Percentiles rank a stretch among this genome's conserved stretches.
Evolutionary conservation across 1,140 invertebrate genomes (phyloP).

Genomic region (Phocides pigmalion): DNA sequence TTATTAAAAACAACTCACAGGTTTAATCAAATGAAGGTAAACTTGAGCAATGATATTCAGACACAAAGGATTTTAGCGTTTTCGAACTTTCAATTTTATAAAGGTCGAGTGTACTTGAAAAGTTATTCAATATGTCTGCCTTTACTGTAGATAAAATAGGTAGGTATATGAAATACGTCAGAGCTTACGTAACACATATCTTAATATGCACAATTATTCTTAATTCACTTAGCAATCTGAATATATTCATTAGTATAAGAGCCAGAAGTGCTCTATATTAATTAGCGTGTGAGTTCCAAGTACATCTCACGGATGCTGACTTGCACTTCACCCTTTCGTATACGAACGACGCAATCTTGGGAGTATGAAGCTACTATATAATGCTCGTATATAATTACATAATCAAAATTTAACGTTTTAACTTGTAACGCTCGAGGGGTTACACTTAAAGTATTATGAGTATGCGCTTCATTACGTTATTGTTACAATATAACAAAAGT

Average conservation of each 20-base stretch:
- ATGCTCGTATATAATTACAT: conserved; percentile 2
- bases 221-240: conserved; percentile 2
- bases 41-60: background rate
- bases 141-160: too few relatives aligned
- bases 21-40: background rate
- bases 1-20: too few relatives aligned
- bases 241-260: conserved; percentile 8
- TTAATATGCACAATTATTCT: background rate
- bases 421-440: background rate
- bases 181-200: too few relatives aligned
- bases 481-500: too few relatives aligned
- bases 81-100: too few relatives aligned
- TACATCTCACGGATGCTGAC: conserved; percentile 10
- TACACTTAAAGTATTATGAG: background rate
- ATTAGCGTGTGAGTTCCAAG: conserved; percentile 11
- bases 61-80: background rate
- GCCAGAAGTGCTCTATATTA: conserved; percentile 3
- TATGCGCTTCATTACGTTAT: background rate
- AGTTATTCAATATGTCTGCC: too few relatives aligned
- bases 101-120: too few relatives aligned
- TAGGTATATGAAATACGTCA: too few relatives aligned
- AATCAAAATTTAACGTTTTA: background rate
- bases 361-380: conserved; percentile 6
- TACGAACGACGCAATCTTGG: background rate
- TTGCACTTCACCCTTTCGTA: conserved; percentile 10